Evolutionary conservation across 2,888 invertebrate genomes (phyloP), one percentile per base, ranked within the genome.

Genomic region (Bugula neritina): DNA sequence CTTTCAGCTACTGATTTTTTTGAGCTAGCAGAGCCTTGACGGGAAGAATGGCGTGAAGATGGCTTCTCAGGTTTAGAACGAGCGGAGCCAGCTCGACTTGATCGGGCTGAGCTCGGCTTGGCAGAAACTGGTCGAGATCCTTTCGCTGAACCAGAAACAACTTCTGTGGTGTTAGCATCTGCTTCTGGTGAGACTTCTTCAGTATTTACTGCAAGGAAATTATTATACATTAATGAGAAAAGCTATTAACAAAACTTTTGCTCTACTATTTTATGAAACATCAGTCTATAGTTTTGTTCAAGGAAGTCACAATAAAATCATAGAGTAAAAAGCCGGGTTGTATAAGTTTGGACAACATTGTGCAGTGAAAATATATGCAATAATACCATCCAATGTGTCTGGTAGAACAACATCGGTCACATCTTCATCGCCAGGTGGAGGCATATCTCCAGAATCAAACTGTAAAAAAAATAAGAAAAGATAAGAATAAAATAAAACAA

Each of bases 401-500:
- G n/a, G n/a, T n/a, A n/a, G n/a, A n/a, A 43, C 43, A 43, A 17
- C 43, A 43, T 17, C 17, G 17, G 43, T 43, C 17, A 10, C 43
- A 43, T 17, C 43, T 10, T 5, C 43, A 43, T 43, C 17, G 5
- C 17, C 43, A 43, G 43, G 43, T 43, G 43, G 10, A 43, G 43
- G 43, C 43, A 77, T 77, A 17, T 75, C 74, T 3, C 77, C 78
- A n/a, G 76, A 74, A 57, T 77, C 78, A 77, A 77, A 75, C 80
- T 80, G 70, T 34, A 71, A 73, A 29, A 71, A 70, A 21, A 70
- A 71, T 5, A 10, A 43, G 17, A n/a, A n/a, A n/a, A n/a, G n/a
- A n/a, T n/a, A n/a, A n/a, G n/a, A n/a, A n/a, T n/a, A n/a, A n/a
- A n/a, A n/a, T n/a, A n/a, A n/a, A n/a, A n/a, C n/a, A n/a, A n/a